These are phyloP conservation scores for Marcusenius ussheri DNA, from an alignment of 2,113 vertebrate species.

Conservation along the genomic window DNA sequence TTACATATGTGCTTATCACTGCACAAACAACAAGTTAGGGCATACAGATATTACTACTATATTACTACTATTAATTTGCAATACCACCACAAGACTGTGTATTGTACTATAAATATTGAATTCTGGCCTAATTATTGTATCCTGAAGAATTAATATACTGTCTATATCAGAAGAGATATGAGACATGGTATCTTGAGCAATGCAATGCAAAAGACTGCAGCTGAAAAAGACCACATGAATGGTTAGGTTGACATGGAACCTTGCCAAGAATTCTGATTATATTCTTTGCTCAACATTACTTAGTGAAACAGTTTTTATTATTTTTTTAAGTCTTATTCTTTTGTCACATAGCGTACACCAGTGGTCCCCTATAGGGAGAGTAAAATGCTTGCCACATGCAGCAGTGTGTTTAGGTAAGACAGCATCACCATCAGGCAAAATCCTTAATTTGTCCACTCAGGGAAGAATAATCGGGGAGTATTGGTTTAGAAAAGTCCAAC, in stretches of 20 bases:
- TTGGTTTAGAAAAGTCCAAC: background rate
- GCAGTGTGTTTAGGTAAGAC: background rate
- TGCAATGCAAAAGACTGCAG: background rate
- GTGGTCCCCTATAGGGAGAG: background rate
- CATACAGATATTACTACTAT: background rate
- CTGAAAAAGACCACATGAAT: background rate
- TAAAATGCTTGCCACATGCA: background rate
- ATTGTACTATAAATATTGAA: background rate
- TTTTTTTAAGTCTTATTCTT: background rate
- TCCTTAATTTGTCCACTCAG: background rate
- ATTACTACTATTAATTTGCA: background rate
- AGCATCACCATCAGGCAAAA: background rate
- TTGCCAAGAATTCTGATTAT: background rate
- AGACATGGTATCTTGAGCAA: background rate
- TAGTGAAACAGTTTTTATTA: background rate
- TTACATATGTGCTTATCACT: background rate
- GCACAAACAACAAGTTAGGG: background rate
- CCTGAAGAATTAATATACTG: background rate
- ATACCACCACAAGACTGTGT: background rate
- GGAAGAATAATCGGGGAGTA: background rate
- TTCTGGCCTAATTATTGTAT: background rate
- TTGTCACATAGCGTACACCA: background rate
- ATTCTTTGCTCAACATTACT: background rate
- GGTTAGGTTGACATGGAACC: background rate
- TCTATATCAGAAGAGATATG: background rate